Percentiles rank a stretch among this genome's conserved stretches.
Conservation (phyloP, 2,888 invertebrate genomes). For the Pristionchus entomophagus region DNA sequence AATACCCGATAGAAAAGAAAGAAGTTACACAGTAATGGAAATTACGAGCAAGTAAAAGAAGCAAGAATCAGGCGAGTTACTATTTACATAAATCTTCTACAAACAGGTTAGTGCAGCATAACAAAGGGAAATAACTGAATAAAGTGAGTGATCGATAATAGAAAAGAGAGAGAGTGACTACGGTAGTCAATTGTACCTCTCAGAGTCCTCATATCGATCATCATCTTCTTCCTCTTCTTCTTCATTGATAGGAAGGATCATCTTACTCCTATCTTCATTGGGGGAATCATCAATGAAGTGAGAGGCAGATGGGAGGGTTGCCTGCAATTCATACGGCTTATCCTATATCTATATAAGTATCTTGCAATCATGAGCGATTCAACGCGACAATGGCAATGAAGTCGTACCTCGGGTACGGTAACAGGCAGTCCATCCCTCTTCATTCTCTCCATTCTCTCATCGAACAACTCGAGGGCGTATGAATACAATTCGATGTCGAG, state of each 20-base stretch:
- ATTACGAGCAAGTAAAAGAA: slow-evolving; percentile 19
- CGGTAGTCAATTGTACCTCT: background rate
- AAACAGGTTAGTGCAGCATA: background rate
- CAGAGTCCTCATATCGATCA: slow-evolving; percentile 38
- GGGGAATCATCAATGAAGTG: slow-evolving; percentile 40
- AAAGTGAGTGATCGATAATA: background rate
- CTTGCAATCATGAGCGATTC: too few species aligned
- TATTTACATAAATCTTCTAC: slow-evolving; percentile 25
- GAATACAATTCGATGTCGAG: slow-evolving; percentile 93
- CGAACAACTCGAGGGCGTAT: slow-evolving; percentile 90
- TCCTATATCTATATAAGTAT: too few species aligned
- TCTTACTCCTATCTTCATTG: background rate
- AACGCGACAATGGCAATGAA: background rate
- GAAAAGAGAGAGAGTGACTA: too few species aligned
- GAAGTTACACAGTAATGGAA: background rate
- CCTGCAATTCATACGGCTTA: background rate
- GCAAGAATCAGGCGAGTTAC: background rate
- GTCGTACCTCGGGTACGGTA: slow-evolving; percentile 17
- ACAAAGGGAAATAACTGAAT: background rate
- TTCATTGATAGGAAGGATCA: background rate
- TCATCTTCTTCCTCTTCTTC: slow-evolving; percentile 46
- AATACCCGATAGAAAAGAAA: slow-evolving; percentile 24
- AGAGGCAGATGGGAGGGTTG: slow-evolving; percentile 32
- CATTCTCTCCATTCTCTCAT: slow-evolving; percentile 81
- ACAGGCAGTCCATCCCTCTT: slow-evolving; percentile 46